Base-by-base conservation (phyloP, 1,140 invertebrate species). In the Steinernema khuongi region DNA sequence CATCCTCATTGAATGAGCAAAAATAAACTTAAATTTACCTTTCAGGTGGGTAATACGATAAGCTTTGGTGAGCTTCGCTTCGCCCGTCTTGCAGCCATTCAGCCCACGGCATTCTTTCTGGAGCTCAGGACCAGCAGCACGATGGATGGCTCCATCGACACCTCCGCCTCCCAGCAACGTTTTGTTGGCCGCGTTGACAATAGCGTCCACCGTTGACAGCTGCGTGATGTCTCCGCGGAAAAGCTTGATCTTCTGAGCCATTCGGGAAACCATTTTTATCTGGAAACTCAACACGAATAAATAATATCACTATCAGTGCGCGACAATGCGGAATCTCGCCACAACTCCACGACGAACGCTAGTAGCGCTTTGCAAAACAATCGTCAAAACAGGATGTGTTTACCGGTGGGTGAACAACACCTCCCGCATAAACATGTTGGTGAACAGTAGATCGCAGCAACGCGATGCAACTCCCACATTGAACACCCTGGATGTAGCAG, bases 151-250 rank as follows among this genome's bases (percentile, higher is more conserved):
- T 73, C 91, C 91, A 87, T 94, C 93, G 31, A 94, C 87, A 88
- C 93, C 93, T 32, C 92, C 92, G 31, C 93, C 93, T 43, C 92
- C 92, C 22, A 89, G 83, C 31, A 96, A 86, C 17, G 85, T 85
- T 2, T 88, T 89, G 87, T 96, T 96, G 0, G 94, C 93, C 67
- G 93, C 94, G 89, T 96, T 96, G 0, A 94, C 92, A 82, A 96
- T 94, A 1, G 90, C 92, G n/a, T 7, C 7, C 26, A 60, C 93
- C 72, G 94, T 89, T 89, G 93, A 91, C 14, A 96, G 86, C 44
- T 88, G 88, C 0, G 93, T 94, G n/a, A 96, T 94, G 85, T 94
- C 92, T 11, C 92, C 93, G 73, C 22, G 4, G 60, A 68, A 71
- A 2, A 75, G 31, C 19, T 60, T 4, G 11, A 71, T 68, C 7